Evolutionary conservation across 2,797 vertebrate species (phyloP).

Genomic region (Pogoniulus pusillus): DNA sequence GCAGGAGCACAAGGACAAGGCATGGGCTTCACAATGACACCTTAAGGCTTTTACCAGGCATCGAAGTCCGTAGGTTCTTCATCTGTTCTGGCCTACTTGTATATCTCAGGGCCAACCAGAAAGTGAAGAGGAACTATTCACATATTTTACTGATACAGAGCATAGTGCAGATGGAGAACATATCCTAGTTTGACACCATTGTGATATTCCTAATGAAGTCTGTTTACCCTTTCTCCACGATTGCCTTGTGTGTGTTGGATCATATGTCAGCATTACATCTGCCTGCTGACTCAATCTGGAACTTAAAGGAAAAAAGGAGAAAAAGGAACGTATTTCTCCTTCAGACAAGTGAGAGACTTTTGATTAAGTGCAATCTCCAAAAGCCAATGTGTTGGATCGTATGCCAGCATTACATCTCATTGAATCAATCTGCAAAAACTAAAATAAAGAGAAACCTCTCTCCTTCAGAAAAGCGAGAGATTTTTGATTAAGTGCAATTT

Average conservation of each 20-base stretch:
- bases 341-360: neutral
- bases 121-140: neutral
- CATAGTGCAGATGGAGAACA: neutral
- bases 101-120: neutral
- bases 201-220: neutral
- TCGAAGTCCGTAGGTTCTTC: neutral
- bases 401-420: neutral
- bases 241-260: neutral
- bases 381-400: neutral
- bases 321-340: neutral
- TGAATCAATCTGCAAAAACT: neutral
- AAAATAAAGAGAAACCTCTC: neutral
- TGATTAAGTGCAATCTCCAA: neutral
- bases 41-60: rapidly evolving
- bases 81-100: neutral
- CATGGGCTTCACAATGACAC: neutral
- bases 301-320: neutral
- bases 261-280: neutral
- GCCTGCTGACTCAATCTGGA: neutral
- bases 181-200: neutral
- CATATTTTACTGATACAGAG: neutral
- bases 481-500: neutral
- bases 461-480: neutral
- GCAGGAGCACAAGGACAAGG: neutral
- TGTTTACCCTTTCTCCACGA: neutral